These are phyloP conservation scores for Cataglyphis livida DNA, from an alignment of 2,888 invertebrate genomes.

Conservation along the genomic window DNA sequence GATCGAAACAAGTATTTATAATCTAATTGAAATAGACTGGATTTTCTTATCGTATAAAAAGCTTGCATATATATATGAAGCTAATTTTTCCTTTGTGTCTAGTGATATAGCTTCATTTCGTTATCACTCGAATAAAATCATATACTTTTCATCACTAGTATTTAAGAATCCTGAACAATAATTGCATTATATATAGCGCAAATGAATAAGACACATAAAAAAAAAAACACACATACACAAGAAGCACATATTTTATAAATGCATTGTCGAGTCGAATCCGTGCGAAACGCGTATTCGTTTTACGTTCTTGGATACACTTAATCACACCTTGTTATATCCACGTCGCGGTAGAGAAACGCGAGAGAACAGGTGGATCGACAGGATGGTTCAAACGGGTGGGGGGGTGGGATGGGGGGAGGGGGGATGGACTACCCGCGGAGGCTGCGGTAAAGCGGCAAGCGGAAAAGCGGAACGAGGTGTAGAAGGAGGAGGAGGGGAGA, in stretches of 20 bases:
- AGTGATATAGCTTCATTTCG: neutral
- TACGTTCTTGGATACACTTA: constrained; percentile 58
- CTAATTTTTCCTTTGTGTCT: neutral
- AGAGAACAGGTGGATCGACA: constrained; percentile 80
- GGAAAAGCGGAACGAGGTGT: constrained; percentile 56
- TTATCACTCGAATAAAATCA: neutral
- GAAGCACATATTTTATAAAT: neutral
- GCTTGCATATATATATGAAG: neutral
- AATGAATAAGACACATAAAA: neutral
- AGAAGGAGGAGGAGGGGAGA: constrained; percentile 18
- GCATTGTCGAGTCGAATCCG: neutral
- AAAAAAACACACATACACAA: too few relatives aligned
- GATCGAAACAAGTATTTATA: neutral
- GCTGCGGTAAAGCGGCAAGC: constrained; percentile 60
- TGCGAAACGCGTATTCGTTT: neutral
- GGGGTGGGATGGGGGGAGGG: neutral
- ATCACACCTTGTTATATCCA: constrained; percentile 73
- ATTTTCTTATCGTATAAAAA: neutral
- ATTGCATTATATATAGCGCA: neutral
- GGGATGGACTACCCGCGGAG: constrained; percentile 36
- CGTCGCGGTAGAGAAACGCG: constrained; percentile 57
- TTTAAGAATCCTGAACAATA: neutral
- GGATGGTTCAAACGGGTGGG: constrained; percentile 64
- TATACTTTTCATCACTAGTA: neutral
- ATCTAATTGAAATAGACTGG: neutral